Evolutionary conservation across 1,140 invertebrate species (phyloP), one percentile per base, ranked within the genome.

Genomic region (Streblospio benedicti): DNA sequence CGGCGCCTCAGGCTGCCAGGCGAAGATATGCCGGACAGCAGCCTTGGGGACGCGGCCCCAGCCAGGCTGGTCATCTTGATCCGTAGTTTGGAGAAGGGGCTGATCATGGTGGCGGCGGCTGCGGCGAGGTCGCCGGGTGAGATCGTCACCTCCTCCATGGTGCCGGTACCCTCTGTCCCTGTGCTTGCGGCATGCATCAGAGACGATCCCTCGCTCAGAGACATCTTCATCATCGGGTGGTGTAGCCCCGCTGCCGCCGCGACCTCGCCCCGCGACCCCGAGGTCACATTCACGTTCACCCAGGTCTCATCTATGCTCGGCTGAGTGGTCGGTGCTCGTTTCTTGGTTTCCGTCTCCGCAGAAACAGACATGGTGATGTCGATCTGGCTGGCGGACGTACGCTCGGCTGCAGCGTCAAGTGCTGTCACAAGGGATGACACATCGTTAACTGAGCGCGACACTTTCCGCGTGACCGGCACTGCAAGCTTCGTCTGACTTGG

Each of bases 201-300:
- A 20, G 3, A 56, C 18, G 53, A 56, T 16, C 53, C 53, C 38
- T 56, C 53, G 33, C 53, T 56, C 23, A 56, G 43, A 6, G 53
- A 56, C 53, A 43, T 56, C 38, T 56, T 56, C 53, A 56, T 56
- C 32, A 32, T 25, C 0, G 53, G 33, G 3, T 56, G 53, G 32
- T n/a, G 35, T 38, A 56, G 31, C 25, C 33, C 27, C 30, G 28
- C 18, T 28, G 35, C 35, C n/a, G 9, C 35, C 35, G 9, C n/a
- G 35, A 38, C 35, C n/a, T 38, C 35, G n/a, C 9, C 35, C 35
- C 30, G 12, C 28, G 50, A 31, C 25, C 14, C 5, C 6, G 50
- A 28, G 31, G 27, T 31, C 6, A 52, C 30, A 52, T 31, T 52
- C 6, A 52, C 18, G n/a, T 9, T 52, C 23, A 52, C 30, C 50